Evolutionary conservation across 2,888 invertebrate species (phyloP).

Genomic region (Synanthedon andrenaeformis): DNA sequence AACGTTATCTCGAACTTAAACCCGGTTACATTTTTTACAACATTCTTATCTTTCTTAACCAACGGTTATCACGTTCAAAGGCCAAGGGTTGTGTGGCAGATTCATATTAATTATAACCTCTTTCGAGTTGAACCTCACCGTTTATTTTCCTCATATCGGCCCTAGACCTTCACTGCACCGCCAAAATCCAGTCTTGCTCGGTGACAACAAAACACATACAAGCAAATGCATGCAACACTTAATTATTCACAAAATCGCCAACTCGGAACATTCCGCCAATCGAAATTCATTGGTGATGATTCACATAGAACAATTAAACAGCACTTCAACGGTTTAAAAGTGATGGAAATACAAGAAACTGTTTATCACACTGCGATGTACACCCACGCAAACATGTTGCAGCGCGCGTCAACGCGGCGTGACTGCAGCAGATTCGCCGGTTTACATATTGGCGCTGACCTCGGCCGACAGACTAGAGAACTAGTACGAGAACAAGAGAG

Average conservation of each 20-base stretch:
- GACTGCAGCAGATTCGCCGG: slow-evolving; percentile 57
- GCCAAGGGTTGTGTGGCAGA: background rate
- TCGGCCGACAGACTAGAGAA: slow-evolving; percentile 10
- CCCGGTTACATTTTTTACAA: slow-evolving; percentile 29
- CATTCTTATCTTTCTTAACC: slow-evolving; percentile 25
- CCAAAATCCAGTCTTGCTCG: slow-evolving; percentile 55
- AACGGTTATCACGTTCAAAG: slow-evolving; percentile 9
- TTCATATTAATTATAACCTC: background rate
- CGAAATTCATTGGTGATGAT: slow-evolving; percentile 17
- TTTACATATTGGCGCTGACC: slow-evolving; percentile 55
- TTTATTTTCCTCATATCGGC: slow-evolving; percentile 66
- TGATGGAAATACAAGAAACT: slow-evolving; percentile 46
- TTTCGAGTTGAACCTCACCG: slow-evolving; percentile 32
- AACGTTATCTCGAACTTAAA: slow-evolving; percentile 26
- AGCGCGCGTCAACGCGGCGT: slow-evolving; percentile 68
- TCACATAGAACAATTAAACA: slow-evolving; percentile 13
- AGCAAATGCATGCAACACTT: slow-evolving; percentile 39
- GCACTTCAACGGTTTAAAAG: slow-evolving; percentile 32
- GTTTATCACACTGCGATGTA: slow-evolving; percentile 59
- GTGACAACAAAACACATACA: slow-evolving; percentile 58
- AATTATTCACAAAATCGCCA: slow-evolving; percentile 41
- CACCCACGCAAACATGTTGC: slow-evolving; percentile 60
- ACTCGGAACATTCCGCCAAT: slow-evolving; percentile 24
- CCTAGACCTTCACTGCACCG: slow-evolving; percentile 55
- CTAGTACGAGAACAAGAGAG: slow-evolving; percentile 21